Evolutionary conservation across 2,797 vertebrate genomes (phyloP), one percentile per base, ranked within the genome.

Genomic region (Discoglossus pictus): DNA sequence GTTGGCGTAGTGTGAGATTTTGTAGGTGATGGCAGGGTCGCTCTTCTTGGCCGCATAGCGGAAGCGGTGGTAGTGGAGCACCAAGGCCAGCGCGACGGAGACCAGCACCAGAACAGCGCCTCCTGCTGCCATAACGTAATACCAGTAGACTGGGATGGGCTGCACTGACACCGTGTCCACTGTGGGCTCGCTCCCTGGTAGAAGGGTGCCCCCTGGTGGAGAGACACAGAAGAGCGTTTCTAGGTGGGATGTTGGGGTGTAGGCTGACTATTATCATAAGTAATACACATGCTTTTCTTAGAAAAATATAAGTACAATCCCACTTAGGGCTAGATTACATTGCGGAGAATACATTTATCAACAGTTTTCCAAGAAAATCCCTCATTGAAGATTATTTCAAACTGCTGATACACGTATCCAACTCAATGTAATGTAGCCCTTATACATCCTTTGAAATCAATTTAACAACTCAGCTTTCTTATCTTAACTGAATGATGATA

Each of bases 181-280:
- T 86, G 97, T 98, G 92, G 97, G 97, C 88, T 96, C 91, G 87
- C 91, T 91, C 87, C 93, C 88, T 88, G 89, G 93, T 88, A 90
- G 94, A 81, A 94, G 88, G 91, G 94, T 95, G 90, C 89, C 93
- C 90, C 96, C 97, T 99, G 91, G 90, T 93, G 94, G 94, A 94
- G 91, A 97, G 95, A 98, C 92, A 97, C 91, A 98, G 90, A 92
- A 93, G 85, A 92, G 86, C 78, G 87, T 92, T 92, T 88, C 91
- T 91, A 89, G 88, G 84, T 88, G 86, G 90, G 89, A 90, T 83
- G 90, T 88, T n/a, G n/a, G n/a, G 89, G 82, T 80, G 90, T 88
- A 89, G 83, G 89, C 86, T 83, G 83, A 86, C 76, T 86, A 71
- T 27, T 18, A 82, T 74, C 65, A 68, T 75, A 53, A 83, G 71